Evolutionary conservation across 2,888 invertebrate genomes (phyloP), one percentile per base, ranked within the genome.

Genomic region (Anodontia alba): DNA sequence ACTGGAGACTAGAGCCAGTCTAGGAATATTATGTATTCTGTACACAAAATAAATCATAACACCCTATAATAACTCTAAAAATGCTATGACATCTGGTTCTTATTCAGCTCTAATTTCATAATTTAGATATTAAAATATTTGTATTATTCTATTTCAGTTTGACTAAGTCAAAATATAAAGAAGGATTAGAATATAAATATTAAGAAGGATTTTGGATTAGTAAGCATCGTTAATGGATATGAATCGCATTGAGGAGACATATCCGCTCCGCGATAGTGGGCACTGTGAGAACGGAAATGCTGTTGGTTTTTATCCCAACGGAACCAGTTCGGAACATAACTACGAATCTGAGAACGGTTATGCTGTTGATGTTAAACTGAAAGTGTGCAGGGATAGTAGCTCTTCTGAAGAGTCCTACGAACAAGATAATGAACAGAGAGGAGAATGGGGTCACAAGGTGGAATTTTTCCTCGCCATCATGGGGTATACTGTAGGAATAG

Each of bases 401-500:
- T 26, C 10, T 8, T 33, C 62, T 29, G 20, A 20, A 33, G 23
- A 42, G 3, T 7, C 1, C 7, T 43, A 29, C 26, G 43, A 43
- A 17, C 42, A 46, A n/a, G 69, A 46, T 26, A 69, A 69, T 17
- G 33, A 69, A 23, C 72, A 76, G 31, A 29, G 83, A 23, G 81
- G 83, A 10, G 38, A 49, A n/a, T 84, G 80, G 80, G 73, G 73
- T 0, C 80, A 76, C 68, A 78, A 78, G 49, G n/a, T 73, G 0
- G 83, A 84, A 42, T 84, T 84, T 51, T 81, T 84, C 57, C 76
- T 84, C 29, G 80, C 83, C 1, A 80, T 84, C 23, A 73, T 80
- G 66, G 83, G 83, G 12, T 84, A 84, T 51, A 84, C 80, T 2
- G 83, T 84, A 1, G 83, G 83, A 10, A 78, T 84, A 15, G 83